phyloP scores from a whole-genome alignment of 1,140 invertebrate genomes.

The Campodea augens region DNA sequence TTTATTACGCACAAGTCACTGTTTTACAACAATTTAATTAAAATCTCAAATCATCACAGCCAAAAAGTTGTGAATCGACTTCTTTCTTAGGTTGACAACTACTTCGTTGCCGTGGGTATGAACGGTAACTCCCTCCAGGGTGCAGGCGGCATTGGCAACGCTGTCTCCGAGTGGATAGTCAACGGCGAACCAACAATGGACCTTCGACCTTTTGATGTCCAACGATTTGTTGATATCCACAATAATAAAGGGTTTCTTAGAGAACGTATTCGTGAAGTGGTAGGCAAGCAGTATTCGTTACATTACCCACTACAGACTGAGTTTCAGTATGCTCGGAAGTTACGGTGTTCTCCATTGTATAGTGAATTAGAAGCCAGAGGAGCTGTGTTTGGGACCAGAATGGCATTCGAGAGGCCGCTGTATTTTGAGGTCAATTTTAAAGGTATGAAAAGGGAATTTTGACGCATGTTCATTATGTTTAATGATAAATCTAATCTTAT shows the following conservation, averaged over 20 bases:
- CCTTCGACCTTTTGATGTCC: conserved; percentile 44
- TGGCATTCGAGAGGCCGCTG: conserved; percentile 63
- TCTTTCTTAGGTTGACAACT: conserved; percentile 37
- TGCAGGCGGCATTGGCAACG: conserved; percentile 52
- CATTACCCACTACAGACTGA: conserved; percentile 41
- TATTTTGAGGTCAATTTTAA: conserved; percentile 35
- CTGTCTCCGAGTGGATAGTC: conserved; percentile 53
- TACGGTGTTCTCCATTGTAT: conserved; percentile 58
- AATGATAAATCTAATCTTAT: not conserved
- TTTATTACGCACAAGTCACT: too few species aligned
- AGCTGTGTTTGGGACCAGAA: conserved; percentile 61
- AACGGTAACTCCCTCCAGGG: conserved; percentile 34
- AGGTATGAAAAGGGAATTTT: conserved; percentile 18
- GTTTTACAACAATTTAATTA: too few species aligned
- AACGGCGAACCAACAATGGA: conserved; percentile 40
- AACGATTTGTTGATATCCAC: conserved; percentile 60
- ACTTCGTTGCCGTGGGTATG: conserved; percentile 59
- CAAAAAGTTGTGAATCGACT: too few species aligned
- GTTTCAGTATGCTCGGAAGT: conserved; percentile 43
- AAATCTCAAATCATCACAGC: too few species aligned
- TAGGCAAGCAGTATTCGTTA: conserved; percentile 30
- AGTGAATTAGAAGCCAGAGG: conserved; percentile 50
- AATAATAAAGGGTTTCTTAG: conserved; percentile 56
- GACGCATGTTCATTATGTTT: not conserved
- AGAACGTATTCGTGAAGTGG: conserved; percentile 50